Conservation (phyloP, 2,113 vertebrate species). For the Scytalopus superciliaris region DNA sequence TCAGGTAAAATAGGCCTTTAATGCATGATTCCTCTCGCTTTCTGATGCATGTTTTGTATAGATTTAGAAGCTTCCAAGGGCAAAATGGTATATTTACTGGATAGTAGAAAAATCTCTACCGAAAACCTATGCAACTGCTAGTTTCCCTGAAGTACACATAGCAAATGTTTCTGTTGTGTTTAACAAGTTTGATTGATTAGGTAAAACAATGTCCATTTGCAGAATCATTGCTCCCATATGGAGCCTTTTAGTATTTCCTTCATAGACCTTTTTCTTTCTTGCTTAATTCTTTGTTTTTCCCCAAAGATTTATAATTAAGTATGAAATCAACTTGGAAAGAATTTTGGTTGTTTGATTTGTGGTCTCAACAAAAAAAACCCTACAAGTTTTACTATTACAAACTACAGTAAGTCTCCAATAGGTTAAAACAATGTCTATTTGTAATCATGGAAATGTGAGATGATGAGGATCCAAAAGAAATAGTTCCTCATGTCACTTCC, state of each 20-base stretch:
- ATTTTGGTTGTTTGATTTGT: background rate
- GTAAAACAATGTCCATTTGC: background rate
- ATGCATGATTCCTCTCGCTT: background rate
- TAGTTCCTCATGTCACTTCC: background rate
- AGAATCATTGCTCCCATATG: background rate
- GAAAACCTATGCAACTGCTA: background rate
- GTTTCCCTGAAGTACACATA: background rate
- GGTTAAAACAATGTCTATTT: background rate
- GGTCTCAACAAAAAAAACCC: background rate
- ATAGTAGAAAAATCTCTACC: background rate
- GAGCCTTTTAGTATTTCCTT: background rate
- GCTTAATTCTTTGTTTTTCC: background rate
- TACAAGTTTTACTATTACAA: background rate
- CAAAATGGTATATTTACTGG: background rate
- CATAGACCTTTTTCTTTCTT: background rate
- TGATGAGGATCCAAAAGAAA: background rate
- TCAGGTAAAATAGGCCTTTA: background rate
- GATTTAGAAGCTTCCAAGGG: background rate
- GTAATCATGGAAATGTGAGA: background rate
- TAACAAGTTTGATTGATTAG: background rate
- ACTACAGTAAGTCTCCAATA: background rate
- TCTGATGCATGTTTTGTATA: background rate
- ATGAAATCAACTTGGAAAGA: background rate
- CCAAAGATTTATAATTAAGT: background rate
- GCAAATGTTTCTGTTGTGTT: background rate